phyloP scores from a whole-genome alignment of 2,113 vertebrate genomes.

The Halcyon malimbica region DNA sequence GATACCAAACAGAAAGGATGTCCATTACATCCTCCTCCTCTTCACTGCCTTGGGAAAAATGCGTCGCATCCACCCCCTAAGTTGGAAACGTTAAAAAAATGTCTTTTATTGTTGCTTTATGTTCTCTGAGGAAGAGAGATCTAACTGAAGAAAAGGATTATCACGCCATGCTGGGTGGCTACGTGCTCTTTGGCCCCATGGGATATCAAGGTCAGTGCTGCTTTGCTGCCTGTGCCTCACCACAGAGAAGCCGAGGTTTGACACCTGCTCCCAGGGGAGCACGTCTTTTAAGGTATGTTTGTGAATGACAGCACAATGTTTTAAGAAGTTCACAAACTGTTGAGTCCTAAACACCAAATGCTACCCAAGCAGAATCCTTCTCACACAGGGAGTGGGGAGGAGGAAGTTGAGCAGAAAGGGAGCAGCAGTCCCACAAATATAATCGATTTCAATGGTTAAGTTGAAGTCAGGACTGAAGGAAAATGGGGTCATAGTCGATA shows the following conservation, averaged over 20 bases:
- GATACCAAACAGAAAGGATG: not conserved
- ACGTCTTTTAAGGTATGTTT: rapidly evolving
- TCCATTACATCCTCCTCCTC: not conserved
- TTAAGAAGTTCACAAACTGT: not conserved
- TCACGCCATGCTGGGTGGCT: not conserved
- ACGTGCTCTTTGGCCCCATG: rapidly evolving
- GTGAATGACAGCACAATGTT: not conserved
- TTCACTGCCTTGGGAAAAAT: not conserved
- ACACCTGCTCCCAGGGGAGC: not conserved
- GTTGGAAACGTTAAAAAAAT: not conserved
- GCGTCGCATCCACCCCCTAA: not conserved
- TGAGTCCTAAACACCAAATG: not conserved
- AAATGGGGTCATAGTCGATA: not conserved
- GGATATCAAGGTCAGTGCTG: not conserved
- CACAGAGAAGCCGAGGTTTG: not conserved
- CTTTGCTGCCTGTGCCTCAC: not conserved
- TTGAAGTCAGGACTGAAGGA: not conserved
- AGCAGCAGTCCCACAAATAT: not conserved
- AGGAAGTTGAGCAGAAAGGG: not conserved
- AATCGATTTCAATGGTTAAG: not conserved
- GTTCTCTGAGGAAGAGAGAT: not conserved
- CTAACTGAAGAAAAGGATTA: not conserved
- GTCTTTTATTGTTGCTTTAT: no score
- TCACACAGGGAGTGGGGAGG: not conserved
- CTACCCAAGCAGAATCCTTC: not conserved